Conservation (phyloP, 2,797 vertebrate species). For the Sebastes umbrosus region DNA sequence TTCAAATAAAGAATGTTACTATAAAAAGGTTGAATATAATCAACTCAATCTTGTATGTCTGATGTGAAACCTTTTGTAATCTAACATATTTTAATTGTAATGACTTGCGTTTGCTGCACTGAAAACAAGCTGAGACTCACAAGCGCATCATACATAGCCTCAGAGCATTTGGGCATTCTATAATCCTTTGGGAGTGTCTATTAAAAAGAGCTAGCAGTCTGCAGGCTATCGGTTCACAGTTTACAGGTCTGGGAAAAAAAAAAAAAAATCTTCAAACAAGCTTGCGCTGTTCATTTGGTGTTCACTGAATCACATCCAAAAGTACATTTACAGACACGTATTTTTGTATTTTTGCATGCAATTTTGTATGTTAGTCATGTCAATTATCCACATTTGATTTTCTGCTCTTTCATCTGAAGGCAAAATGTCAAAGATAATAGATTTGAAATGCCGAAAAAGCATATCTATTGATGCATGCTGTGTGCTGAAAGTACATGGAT, state of each 20-base stretch:
- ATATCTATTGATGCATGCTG: slow-evolving; percentile 41
- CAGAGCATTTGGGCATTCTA: slow-evolving; percentile 44
- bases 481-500: slow-evolving; percentile 45
- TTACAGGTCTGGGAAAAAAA: slow-evolving; percentile 22
- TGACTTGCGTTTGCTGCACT: slow-evolving; percentile 18
- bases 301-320: slow-evolving; percentile 29
- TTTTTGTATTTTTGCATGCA: neutral
- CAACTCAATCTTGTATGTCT: neutral
- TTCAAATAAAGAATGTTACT: neutral
- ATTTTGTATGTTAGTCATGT: slow-evolving; percentile 32
- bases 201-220: slow-evolving; percentile 61
- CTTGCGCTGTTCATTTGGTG: slow-evolving; percentile 31
- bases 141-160: slow-evolving; percentile 46
- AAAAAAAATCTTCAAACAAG: slow-evolving; percentile 43
- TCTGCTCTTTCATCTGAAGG: slow-evolving; percentile 34
- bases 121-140: slow-evolving; percentile 43
- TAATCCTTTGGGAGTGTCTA: slow-evolving; percentile 58
- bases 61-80: slow-evolving; percentile 3
- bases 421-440: slow-evolving; percentile 61
- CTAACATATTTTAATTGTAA: slow-evolving; percentile 25
- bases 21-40: neutral
- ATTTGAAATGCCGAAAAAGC: slow-evolving; percentile 33
- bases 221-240: slow-evolving; percentile 49
- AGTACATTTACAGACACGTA: slow-evolving; percentile 7
- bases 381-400: slow-evolving; percentile 35